phyloP scores from a whole-genome alignment of 2,113 vertebrate genomes.

The Uria lomvia region DNA sequence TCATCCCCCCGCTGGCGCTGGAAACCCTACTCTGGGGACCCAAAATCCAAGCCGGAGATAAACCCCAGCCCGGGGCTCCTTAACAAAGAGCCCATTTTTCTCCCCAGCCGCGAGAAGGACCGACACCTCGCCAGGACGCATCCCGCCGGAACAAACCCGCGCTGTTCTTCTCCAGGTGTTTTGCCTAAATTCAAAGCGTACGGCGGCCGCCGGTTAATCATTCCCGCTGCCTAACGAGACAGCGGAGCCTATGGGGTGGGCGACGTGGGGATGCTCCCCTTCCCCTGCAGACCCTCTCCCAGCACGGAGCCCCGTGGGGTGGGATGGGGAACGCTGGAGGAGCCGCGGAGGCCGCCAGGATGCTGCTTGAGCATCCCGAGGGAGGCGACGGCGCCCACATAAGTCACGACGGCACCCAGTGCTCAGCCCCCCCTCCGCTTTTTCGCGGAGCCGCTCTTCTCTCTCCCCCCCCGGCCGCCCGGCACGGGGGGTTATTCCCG shows the following conservation, averaged over 20 bases:
- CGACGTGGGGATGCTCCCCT: background rate
- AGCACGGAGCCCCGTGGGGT: fast-evolving
- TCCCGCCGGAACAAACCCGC: background rate
- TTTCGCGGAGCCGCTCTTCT: fast-evolving
- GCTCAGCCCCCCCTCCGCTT: background rate
- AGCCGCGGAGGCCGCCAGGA: fast-evolving
- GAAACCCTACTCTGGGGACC: background rate
- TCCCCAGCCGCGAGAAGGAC: background rate
- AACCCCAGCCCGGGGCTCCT: fast-evolving
- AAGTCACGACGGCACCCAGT: fast-evolving
- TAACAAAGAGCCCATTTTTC: conserved; percentile 27
- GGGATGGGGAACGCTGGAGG: background rate
- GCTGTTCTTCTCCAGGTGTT: conserved; percentile 16
- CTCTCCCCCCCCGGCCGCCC: background rate
- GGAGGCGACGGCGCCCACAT: background rate
- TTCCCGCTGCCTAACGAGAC: background rate
- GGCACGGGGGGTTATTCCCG: background rate
- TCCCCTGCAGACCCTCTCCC: background rate
- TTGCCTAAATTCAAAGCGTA: background rate
- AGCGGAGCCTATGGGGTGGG: fast-evolving
- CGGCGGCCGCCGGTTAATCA: fast-evolving
- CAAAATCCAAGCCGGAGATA: background rate
- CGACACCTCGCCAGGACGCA: background rate
- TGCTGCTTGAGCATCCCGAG: background rate
- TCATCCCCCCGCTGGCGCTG: background rate